Percentiles rank a stretch among this genome's conserved stretches.
Evolutionary conservation across 2,888 invertebrate species (phyloP).

Genomic region (Spialia ferax): DNA sequence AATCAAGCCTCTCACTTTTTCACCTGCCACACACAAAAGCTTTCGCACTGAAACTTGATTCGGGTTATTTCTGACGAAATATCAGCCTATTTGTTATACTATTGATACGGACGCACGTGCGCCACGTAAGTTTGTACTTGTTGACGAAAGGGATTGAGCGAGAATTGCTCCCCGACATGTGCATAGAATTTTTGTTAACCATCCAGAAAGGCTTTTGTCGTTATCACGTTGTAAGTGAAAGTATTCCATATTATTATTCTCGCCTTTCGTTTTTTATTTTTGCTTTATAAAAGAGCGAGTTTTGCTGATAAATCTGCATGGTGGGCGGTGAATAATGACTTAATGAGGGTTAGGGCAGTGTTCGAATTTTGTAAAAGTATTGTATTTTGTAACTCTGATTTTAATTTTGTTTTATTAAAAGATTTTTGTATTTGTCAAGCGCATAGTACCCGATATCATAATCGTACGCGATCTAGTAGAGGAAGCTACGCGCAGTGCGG

Average conservation of each 20-base stretch:
- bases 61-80: slow-evolving; percentile 86
- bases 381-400: too few species aligned
- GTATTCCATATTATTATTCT: not conserved
- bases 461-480: slow-evolving; percentile 45
- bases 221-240: slow-evolving; percentile 42
- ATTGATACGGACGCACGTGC: slow-evolving; percentile 84
- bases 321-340: not conserved
- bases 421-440: too few species aligned
- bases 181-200: slow-evolving; percentile 79
- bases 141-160: slow-evolving; percentile 83
- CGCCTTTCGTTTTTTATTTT: slow-evolving; percentile 1
- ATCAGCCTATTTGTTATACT: slow-evolving; percentile 86
- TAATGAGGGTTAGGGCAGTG: not conserved
- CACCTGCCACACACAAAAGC: slow-evolving; percentile 87
- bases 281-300: not conserved
- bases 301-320: not conserved
- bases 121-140: slow-evolving; percentile 83
- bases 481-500: slow-evolving; percentile 78
- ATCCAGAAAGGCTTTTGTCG: slow-evolving; percentile 51
- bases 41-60: slow-evolving; percentile 85
- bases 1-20: slow-evolving; percentile 85
- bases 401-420: too few species aligned
- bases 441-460: not conserved
- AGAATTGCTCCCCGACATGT: slow-evolving; percentile 82
- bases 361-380: slow-evolving; percentile 4